A percentile compares a stretch with the other conserved stretches of the same genome.
These are phyloP conservation scores for Chaetops frenatus DNA, from an alignment of 2,113 vertebrate genomes.

Conservation along the genomic window DNA sequence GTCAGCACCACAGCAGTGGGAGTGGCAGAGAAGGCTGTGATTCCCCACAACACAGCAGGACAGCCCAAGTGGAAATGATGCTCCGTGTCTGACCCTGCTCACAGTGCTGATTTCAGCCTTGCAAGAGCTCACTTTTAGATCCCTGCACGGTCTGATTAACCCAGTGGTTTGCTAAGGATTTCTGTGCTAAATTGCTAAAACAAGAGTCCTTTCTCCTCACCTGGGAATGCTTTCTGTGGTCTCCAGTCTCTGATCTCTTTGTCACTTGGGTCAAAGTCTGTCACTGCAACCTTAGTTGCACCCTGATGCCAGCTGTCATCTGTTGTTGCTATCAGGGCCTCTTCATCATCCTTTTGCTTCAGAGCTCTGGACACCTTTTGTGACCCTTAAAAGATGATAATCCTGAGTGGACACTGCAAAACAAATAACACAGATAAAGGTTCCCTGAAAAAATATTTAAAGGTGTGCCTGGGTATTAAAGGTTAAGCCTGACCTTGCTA, in stretches of 20 bases:
- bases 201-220: background rate
- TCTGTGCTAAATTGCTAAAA: background rate
- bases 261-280: background rate
- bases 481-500: background rate
- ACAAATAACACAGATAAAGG: background rate
- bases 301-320: background rate
- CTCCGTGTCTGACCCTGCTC: background rate
- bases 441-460: background rate
- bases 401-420: background rate
- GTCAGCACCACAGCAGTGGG: background rate
- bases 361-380: background rate
- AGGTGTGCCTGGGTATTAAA: background rate
- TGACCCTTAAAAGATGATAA: background rate
- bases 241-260: background rate
- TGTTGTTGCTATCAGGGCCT: background rate
- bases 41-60: accelerated
- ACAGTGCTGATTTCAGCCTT: background rate
- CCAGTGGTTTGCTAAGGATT: background rate
- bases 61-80: background rate
- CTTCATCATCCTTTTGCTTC: background rate
- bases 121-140: background rate
- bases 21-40: background rate
- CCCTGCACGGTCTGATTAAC: background rate
- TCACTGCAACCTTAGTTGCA: background rate
- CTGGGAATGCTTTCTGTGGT: background rate